Percentiles rank a stretch among this genome's conserved stretches.
phyloP scores from a whole-genome alignment of 1,140 invertebrate genomes.

The Aphaenogaster ashmeadi region DNA sequence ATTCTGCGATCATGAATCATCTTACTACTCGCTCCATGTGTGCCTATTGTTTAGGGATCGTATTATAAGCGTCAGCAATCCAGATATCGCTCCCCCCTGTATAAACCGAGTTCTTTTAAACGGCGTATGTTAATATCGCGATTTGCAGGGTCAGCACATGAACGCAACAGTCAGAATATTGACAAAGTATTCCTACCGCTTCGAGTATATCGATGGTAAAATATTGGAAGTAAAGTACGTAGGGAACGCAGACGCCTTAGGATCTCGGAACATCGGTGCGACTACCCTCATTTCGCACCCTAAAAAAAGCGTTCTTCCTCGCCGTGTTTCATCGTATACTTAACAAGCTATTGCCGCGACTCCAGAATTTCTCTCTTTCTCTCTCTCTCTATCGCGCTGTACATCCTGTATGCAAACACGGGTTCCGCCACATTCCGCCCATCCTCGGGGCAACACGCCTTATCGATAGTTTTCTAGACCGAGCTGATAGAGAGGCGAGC shows the following conservation, averaged over 20 bases:
- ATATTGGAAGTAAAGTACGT: background rate
- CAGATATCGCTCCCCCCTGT: slow-evolving; percentile 66
- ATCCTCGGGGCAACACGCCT: slow-evolving; percentile 30
- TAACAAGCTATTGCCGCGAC: slow-evolving; percentile 3
- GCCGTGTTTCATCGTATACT: background rate
- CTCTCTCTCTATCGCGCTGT: background rate
- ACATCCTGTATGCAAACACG: slow-evolving; percentile 32
- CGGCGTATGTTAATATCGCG: background rate
- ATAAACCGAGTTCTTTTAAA: slow-evolving; percentile 9
- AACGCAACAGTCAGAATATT: background rate
- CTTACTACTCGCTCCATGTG: slow-evolving; percentile 40
- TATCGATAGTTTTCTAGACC: slow-evolving; percentile 59
- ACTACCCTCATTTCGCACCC: background rate
- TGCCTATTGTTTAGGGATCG: slow-evolving; percentile 70
- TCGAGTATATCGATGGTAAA: background rate
- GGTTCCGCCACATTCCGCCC: slow-evolving; percentile 36
- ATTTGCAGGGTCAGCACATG: background rate
- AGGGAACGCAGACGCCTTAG: background rate
- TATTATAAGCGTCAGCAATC: slow-evolving; percentile 56
- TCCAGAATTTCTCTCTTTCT: slow-evolving; percentile 46
- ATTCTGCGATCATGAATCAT: slow-evolving; percentile 66
- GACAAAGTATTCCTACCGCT: background rate
- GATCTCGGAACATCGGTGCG: background rate
- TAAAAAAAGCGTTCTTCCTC: background rate
- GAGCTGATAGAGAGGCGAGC: slow-evolving; percentile 47